Conservation (phyloP, 2,113 vertebrate genomes). For the Numenius arquata region DNA sequence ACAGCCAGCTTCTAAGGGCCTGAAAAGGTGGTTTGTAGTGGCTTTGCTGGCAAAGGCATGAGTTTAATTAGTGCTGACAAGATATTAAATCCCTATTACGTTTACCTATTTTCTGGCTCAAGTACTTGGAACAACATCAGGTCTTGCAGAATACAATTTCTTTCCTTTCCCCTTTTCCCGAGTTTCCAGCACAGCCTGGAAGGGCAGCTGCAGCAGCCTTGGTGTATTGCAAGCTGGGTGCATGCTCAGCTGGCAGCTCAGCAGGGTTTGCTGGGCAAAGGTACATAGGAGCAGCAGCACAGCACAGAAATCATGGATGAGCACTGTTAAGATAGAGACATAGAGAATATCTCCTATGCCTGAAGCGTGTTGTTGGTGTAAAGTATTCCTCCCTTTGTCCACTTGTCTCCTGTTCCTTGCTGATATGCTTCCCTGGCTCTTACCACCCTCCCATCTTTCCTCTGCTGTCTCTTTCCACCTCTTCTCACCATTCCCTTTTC, state of each 20-base stretch:
- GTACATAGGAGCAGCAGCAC: neutral
- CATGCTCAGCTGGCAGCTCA: neutral
- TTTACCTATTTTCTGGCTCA: neutral
- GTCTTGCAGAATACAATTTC: neutral
- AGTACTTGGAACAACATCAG: neutral
- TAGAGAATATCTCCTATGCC: neutral
- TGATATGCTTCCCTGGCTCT: neutral
- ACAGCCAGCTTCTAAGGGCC: neutral
- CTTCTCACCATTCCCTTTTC: neutral
- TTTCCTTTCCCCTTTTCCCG: neutral
- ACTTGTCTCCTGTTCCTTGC: neutral
- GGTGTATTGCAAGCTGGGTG: accelerated
- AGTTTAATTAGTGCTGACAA: constrained; percentile 9
- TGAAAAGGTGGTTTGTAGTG: neutral
- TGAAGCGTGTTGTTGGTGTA: neutral
- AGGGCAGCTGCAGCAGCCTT: neutral
- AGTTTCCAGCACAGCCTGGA: neutral
- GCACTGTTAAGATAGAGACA: neutral
- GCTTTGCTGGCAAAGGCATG: neutral
- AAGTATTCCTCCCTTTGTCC: neutral
- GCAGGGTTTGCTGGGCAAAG: neutral
- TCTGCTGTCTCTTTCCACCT: neutral
- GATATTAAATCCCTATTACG: neutral
- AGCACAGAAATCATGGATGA: neutral
- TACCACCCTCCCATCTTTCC: neutral